These are phyloP conservation scores for Atrichornis clamosus DNA, from an alignment of 2,113 vertebrate genomes.

Conservation along the genomic window DNA sequence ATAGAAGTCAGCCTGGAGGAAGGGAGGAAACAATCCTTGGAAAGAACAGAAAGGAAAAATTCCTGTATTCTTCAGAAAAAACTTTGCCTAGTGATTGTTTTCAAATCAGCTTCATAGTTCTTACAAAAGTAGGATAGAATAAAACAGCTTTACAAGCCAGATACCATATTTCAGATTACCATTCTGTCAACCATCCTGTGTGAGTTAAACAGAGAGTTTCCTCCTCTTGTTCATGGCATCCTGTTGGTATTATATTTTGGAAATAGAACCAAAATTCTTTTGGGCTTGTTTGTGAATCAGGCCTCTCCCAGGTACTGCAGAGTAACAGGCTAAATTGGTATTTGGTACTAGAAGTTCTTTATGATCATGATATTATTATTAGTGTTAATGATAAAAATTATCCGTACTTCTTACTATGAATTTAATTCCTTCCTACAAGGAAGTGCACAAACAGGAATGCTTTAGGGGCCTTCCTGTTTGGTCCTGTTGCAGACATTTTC, in stretches of 20 bases:
- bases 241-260: background rate
- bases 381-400: background rate
- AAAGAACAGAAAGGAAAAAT: background rate
- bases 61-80: background rate
- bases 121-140: background rate
- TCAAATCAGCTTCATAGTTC: background rate
- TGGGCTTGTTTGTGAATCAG: background rate
- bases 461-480: background rate
- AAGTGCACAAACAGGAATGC: background rate
- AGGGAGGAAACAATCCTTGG: background rate
- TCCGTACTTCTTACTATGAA: background rate
- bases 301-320: background rate
- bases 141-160: background rate
- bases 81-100: background rate
- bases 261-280: background rate
- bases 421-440: background rate
- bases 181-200: background rate
- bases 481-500: background rate
- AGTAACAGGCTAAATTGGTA: background rate
- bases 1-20: background rate
- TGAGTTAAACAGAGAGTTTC: background rate
- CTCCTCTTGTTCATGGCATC: slow-evolving; percentile 6
- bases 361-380: background rate
- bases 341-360: background rate
- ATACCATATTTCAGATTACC: background rate